Conservation (phyloP, 2,888 invertebrate genomes). For the Protonemura montana region DNA sequence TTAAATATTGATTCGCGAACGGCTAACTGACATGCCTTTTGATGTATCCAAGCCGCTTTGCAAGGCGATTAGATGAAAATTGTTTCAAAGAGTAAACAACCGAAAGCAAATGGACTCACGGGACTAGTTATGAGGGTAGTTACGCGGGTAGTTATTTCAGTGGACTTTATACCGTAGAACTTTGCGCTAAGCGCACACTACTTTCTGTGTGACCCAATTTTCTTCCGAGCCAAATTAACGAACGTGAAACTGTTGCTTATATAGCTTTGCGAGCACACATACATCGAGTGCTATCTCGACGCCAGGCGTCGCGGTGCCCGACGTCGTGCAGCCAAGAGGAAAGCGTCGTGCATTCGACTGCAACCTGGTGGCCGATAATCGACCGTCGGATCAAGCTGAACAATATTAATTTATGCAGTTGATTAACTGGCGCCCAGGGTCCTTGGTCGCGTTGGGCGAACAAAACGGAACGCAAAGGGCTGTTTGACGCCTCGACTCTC, state of each 20-base stretch:
- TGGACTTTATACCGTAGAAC: background rate
- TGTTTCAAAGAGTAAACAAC: background rate
- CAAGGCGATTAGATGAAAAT: background rate
- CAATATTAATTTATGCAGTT: background rate
- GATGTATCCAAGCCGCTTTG: background rate
- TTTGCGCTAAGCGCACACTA: background rate
- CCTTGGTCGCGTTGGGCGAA: background rate
- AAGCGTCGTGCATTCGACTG: background rate
- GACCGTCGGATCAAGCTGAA: background rate
- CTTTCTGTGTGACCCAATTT: background rate
- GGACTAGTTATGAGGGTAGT: background rate
- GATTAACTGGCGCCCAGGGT: background rate
- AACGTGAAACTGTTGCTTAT: background rate
- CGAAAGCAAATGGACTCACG: background rate
- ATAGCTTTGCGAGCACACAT: background rate
- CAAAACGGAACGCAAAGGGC: background rate
- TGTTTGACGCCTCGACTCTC: background rate
- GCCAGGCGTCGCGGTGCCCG: background rate
- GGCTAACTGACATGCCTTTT: background rate
- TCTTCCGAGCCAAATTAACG: background rate
- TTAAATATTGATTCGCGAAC: background rate
- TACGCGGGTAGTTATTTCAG: background rate
- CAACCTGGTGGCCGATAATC: background rate
- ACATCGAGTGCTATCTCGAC: background rate
- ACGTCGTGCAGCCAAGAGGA: background rate